These are phyloP conservation scores for Drosophila repleta DNA, from an alignment of 1,140 invertebrate species.

Conservation along the genomic window DNA sequence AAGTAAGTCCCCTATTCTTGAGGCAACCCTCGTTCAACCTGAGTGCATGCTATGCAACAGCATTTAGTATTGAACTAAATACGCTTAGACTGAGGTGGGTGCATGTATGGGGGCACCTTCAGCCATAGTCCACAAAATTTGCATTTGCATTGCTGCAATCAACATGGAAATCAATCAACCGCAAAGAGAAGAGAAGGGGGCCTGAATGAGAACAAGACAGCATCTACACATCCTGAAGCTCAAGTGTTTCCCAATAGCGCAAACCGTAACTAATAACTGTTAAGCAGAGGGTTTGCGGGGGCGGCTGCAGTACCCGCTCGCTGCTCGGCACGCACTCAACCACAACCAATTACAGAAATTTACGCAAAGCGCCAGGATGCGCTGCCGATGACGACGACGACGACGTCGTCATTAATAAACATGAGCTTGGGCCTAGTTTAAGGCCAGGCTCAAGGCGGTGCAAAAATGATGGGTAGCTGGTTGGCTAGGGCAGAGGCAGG, in stretches of 20 bases:
- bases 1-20: not conserved
- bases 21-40: slow-evolving; percentile 13
- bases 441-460: slow-evolving; percentile 38
- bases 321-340: slow-evolving; percentile 61
- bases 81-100: slow-evolving; percentile 19
- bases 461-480: slow-evolving; percentile 44
- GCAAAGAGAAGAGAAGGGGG: slow-evolving; percentile 45
- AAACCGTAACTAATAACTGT: slow-evolving; percentile 76
- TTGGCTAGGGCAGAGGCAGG: slow-evolving; percentile 5
- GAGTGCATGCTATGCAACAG: slow-evolving; percentile 45
- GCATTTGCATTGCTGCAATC: slow-evolving; percentile 71
- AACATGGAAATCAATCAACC: slow-evolving; percentile 79
- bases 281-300: slow-evolving; percentile 24
- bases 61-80: slow-evolving; percentile 43
- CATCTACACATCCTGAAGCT: slow-evolving; percentile 37
- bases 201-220: slow-evolving; percentile 8
- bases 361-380: slow-evolving; percentile 68
- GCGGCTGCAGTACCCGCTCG: slow-evolving; percentile 6
- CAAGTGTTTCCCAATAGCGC: slow-evolving; percentile 72
- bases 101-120: not conserved
- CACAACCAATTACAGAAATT: slow-evolving; percentile 79
- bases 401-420: slow-evolving; percentile 71
- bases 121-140: slow-evolving; percentile 48
- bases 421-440: slow-evolving; percentile 49
- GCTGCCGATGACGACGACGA: slow-evolving; percentile 8